These are phyloP conservation scores for Eristalis arbustorum DNA, from an alignment of 2,888 invertebrate species.

Conservation along the genomic window DNA sequence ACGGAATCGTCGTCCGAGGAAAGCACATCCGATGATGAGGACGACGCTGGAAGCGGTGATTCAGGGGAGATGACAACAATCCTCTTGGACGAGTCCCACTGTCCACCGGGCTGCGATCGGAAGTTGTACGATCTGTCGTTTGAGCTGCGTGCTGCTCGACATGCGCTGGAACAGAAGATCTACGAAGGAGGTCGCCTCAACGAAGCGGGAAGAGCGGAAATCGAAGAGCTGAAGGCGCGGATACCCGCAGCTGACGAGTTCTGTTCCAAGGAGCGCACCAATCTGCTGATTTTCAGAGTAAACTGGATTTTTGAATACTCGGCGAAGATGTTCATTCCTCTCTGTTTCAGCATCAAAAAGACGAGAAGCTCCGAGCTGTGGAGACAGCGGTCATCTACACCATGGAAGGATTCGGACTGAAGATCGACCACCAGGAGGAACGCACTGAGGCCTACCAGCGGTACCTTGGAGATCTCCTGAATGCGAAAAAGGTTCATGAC, in stretches of 20 bases:
- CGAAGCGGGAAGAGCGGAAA: constrained; percentile 83
- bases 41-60: constrained; percentile 83
- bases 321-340: not conserved
- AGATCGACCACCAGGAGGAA: not conserved
- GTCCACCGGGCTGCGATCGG: constrained; percentile 87
- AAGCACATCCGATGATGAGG: constrained; percentile 81
- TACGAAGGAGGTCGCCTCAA: constrained; percentile 82
- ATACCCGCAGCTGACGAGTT: constrained; percentile 82
- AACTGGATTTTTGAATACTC: not conserved
- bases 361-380: constrained; percentile 89
- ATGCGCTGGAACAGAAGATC: constrained; percentile 83
- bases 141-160: constrained; percentile 82
- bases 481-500: constrained; percentile 19
- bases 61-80: constrained; percentile 85
- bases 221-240: constrained; percentile 83
- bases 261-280: constrained; percentile 82
- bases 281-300: constrained; percentile 85
- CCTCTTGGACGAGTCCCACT: constrained; percentile 86
- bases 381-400: constrained; percentile 85
- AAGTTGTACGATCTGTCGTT: constrained; percentile 86
- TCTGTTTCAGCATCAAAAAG: constrained; percentile 84
- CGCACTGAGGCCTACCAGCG: constrained; percentile 8
- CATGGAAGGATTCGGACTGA: constrained; percentile 79
- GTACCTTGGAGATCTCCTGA: constrained; percentile 20
- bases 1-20: constrained; percentile 83